A percentile compares a stretch with the other conserved stretches of the same genome.
These are phyloP conservation scores for Sepiola atlantica DNA, from an alignment of 2,888 invertebrate genomes.

Conservation along the genomic window DNA sequence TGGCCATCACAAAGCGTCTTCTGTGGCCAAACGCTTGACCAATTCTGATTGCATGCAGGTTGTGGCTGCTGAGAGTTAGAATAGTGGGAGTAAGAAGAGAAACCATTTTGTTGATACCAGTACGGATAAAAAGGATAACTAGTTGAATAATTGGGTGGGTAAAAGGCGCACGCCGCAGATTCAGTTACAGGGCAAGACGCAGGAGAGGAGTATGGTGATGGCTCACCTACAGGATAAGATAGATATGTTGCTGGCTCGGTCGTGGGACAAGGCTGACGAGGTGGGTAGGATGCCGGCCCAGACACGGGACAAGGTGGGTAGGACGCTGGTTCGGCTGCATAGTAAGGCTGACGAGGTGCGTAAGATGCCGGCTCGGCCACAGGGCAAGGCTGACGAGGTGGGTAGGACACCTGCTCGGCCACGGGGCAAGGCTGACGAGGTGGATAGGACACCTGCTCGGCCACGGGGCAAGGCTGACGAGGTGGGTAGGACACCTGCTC, in stretches of 20 bases:
- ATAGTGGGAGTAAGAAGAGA: background rate
- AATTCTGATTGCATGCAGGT: background rate
- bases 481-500: background rate
- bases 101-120: background rate
- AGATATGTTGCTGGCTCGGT: background rate
- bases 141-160: background rate
- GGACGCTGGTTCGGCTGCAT: fast-evolving
- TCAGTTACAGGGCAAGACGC: background rate
- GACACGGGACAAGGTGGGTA: background rate
- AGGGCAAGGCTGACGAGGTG: too few species aligned
- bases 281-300: background rate
- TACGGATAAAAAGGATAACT: background rate
- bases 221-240: background rate
- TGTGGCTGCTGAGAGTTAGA: background rate
- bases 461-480: too few species aligned
- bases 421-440: background rate
- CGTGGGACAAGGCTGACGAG: background rate
- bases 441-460: background rate
- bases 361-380: background rate
- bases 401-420: background rate
- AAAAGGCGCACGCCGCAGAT: background rate
- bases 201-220: background rate
- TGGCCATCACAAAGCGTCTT: background rate
- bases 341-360: background rate
- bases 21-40: background rate